Percentiles rank a stretch among this genome's conserved stretches.
These are phyloP conservation scores for Pediacus dermestoides DNA, from an alignment of 2,888 invertebrate species.

Conservation along the genomic window DNA sequence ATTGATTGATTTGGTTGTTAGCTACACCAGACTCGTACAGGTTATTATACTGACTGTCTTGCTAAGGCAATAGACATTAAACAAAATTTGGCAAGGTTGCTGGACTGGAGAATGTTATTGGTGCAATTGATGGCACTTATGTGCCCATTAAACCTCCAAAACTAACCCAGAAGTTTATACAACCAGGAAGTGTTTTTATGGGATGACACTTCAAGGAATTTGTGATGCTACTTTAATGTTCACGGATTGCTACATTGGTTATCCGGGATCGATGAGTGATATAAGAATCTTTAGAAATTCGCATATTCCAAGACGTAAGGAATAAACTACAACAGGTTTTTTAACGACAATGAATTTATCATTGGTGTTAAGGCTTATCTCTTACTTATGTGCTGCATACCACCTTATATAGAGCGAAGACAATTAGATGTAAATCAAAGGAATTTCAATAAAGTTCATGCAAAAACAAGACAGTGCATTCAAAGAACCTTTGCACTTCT, in stretches of 20 bases:
- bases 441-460: slow-evolving; percentile 1
- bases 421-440: neutral
- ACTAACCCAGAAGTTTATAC: neutral
- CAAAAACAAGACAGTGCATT: too few species aligned
- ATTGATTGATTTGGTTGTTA: too few species aligned
- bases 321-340: neutral
- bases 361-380: neutral
- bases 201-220: neutral
- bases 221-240: neutral
- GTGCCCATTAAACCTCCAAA: neutral
- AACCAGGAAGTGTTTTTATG: slow-evolving; percentile 1
- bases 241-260: slow-evolving; percentile 1
- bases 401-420: slow-evolving; percentile 1
- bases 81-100: neutral
- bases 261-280: neutral
- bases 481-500: too few species aligned
- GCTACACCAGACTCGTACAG: slow-evolving; percentile 1
- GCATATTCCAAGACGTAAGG: too few species aligned
- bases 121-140: slow-evolving; percentile 1
- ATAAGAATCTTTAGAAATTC: neutral
- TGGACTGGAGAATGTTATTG: neutral
- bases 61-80: too few species aligned
- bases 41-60: neutral
- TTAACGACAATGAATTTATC: slow-evolving; percentile 1
- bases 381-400: neutral